Base-by-base conservation (phyloP, 2,113 vertebrate species). In the Oxyura jamaicensis region DNA sequence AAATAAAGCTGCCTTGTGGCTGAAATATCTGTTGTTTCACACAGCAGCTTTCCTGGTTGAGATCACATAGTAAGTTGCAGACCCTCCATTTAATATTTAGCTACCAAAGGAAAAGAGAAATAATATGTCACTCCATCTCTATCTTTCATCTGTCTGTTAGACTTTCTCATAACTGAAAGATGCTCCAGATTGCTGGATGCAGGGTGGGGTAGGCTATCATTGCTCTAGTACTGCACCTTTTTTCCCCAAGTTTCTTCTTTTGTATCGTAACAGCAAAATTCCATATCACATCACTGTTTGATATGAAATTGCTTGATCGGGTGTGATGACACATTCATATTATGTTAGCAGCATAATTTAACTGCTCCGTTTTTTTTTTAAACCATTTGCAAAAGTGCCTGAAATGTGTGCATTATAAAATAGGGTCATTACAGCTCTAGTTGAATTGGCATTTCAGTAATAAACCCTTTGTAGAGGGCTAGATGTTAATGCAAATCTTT, bases 321-420 rank as follows among this genome's bases (percentile, higher is more conserved):
- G 50, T 96, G 91, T 91, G 96, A 96, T 96, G 89, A 94, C 92
- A 97, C 93, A 77, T 93, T 89, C 88, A 36, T 93, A 82, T 87
- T 88, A 86, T 69, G 80, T 91, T 96, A 94, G 92, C 74, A 91
- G 92, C 81, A 85, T 85, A 92, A 93, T 94, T 95, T 91, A 92
- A 95, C 91, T 92, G 83, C 92, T 95, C 71, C 67, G 28, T 91
- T 95, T 95, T 97, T 95, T 97, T 97, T 97, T 95, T 28, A 92
- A 93, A 91, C 86, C 77, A 66, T 95, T 97, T 88, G 83, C 91
- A 87, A 59, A 94, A 96, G 86, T 85, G 92, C 75, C 77, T 94
- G 91, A 89, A 94, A 96, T 79, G 76, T 83, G 69, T 96, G 92
- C 69, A 35, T 94, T 96, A 81, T 94, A 91, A 96, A 95, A 91